phyloP scores from a whole-genome alignment of 64 coral and sea anemone genomes.

The Anthopleura sola region DNA sequence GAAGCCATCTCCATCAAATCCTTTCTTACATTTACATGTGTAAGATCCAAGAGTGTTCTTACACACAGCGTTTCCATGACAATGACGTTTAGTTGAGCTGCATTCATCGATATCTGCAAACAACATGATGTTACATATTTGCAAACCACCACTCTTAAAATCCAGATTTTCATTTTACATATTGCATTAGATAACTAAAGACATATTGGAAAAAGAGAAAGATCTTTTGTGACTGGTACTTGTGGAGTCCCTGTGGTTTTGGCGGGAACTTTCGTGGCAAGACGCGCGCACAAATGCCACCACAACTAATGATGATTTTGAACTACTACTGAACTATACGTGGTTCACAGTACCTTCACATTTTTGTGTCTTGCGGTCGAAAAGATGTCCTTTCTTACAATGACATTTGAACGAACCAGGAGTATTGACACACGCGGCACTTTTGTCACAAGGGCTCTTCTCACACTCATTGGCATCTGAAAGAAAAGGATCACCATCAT shows the following conservation, averaged over 20 bases:
- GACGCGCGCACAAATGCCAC: no score
- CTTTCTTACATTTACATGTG: slow-evolving; percentile 22
- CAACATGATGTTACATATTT: no score
- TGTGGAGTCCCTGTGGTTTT: no score
- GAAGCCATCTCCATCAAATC: slow-evolving; percentile 38
- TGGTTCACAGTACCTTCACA: slow-evolving; percentile 5
- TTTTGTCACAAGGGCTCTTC: neutral
- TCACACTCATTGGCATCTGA: slow-evolving; percentile 4
- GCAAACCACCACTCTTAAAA: no score
- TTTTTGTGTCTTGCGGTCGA: neutral
- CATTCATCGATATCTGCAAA: slow-evolving; percentile 43
- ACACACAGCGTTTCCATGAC: neutral
- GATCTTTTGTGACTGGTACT: no score
- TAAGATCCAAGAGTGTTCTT: slow-evolving; percentile 23
- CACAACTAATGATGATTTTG: no score
- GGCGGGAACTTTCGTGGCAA: no score
- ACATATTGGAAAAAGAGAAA: no score
- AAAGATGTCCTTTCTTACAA: slow-evolving; percentile 9
- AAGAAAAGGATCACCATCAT: no score
- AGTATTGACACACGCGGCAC: neutral
- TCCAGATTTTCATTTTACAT: no score
- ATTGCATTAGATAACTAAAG: no score
- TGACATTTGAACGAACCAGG: neutral
- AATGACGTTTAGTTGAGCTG: neutral
- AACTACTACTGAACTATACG: no score